Evolutionary conservation across 2,113 vertebrate genomes (phyloP).

Genomic region (Mirza zaza): DNA sequence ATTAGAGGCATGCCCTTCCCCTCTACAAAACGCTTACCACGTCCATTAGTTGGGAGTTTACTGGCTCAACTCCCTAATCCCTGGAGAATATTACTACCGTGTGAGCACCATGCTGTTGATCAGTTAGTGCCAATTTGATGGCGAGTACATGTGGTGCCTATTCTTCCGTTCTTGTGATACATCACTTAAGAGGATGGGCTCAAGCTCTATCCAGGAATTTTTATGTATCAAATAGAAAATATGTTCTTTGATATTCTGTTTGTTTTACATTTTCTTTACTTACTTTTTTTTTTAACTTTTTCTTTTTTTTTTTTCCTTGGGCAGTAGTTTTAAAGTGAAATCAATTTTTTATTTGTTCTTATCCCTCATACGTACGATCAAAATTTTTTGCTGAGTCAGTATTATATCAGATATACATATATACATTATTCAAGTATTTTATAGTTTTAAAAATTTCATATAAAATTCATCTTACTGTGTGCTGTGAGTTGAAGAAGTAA

Average conservation of each 20-base stretch:
- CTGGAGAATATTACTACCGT: too few relatives aligned
- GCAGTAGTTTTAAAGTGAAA: background rate
- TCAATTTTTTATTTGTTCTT: background rate
- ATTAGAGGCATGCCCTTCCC: too few relatives aligned
- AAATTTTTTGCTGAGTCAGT: background rate
- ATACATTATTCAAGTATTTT: background rate
- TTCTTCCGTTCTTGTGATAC: too few relatives aligned
- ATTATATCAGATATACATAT: background rate
- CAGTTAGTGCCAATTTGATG: too few relatives aligned
- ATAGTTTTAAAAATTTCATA: background rate
- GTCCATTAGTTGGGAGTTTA: too few relatives aligned
- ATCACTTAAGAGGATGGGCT: too few relatives aligned
- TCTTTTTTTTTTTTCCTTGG: background rate
- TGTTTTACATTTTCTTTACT: background rate
- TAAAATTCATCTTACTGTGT: background rate
- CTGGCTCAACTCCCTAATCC: too few relatives aligned
- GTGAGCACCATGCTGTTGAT: too few relatives aligned
- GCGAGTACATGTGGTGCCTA: too few relatives aligned
- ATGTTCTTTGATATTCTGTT: background rate
- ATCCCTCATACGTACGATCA: background rate
- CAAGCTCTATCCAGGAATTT: background rate
- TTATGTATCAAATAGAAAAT: background rate
- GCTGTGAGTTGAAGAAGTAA: background rate
- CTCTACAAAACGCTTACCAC: too few relatives aligned
- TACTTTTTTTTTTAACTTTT: background rate